phyloP scores from a whole-genome alignment of 2,888 invertebrate species.

The Lingula anatina region DNA sequence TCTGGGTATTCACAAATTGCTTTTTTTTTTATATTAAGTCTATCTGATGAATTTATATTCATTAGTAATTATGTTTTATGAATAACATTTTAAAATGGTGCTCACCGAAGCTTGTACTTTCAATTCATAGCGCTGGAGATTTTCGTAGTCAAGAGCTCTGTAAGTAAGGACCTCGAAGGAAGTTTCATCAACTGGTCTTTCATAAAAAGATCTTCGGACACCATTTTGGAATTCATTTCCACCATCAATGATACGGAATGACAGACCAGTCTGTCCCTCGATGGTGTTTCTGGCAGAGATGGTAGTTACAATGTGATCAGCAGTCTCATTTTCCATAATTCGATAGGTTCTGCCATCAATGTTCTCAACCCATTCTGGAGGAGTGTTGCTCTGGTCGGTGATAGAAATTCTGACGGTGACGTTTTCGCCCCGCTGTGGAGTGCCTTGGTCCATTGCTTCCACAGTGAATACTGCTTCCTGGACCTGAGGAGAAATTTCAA shows the following conservation, averaged over 20 bases:
- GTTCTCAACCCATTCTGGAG: constrained; percentile 27
- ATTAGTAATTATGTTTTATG: too few relatives aligned
- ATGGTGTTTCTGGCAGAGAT: constrained; percentile 19
- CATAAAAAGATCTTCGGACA: too few relatives aligned
- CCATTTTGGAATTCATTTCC: neutral
- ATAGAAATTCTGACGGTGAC: constrained; percentile 98
- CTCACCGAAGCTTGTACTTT: too few relatives aligned
- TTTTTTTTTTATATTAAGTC: too few relatives aligned
- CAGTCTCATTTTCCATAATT: constrained; percentile 95
- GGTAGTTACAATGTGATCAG: constrained; percentile 65
- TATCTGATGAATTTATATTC: too few relatives aligned
- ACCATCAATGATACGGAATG: neutral
- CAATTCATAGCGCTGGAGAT: too few relatives aligned
- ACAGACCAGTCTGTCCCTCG: neutral
- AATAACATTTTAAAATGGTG: too few relatives aligned
- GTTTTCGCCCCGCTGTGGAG: constrained; percentile 81
- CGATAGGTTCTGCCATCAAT: constrained; percentile 58
- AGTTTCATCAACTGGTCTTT: too few relatives aligned
- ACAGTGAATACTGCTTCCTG: constrained; percentile 66
- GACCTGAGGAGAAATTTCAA: constrained; percentile 53
- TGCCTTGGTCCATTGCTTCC: constrained; percentile 96
- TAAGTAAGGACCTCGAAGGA: too few relatives aligned
- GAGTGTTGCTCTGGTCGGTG: constrained; percentile 57
- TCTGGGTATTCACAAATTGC: too few relatives aligned
- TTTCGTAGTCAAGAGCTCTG: too few relatives aligned